A percentile compares a stretch with the other conserved stretches of the same genome.
Conservation (phyloP, 2,113 vertebrate species). For the Lethenteron camtschaticum region DNA sequence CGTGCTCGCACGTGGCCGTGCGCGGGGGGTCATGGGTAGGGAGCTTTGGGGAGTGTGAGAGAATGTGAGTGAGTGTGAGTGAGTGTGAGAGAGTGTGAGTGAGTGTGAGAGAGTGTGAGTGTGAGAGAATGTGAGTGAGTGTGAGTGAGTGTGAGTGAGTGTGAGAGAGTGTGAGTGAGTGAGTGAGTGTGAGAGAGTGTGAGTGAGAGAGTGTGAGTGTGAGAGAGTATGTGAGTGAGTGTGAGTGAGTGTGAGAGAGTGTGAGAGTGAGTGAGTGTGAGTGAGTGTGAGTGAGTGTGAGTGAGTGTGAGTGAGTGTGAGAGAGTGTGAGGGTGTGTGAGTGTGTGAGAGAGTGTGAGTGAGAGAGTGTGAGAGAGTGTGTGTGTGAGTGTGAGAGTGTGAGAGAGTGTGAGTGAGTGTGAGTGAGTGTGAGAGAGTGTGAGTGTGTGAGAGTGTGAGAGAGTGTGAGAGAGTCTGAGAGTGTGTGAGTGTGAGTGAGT, state of each 20-base stretch:
- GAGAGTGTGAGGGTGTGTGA: no score
- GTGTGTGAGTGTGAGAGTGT: no score
- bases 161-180: no score
- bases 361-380: no score
- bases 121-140: neutral
- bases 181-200: no score
- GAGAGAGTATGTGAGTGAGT: neutral
- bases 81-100: no score
- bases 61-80: neutral
- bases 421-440: constrained; percentile 1
- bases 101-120: neutral
- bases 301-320: no score
- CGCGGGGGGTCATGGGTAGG: no score
- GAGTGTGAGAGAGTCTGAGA: neutral
- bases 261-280: neutral
- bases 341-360: no score
- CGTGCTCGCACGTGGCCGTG: no score
- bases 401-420: neutral
- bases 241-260: neutral
- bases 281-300: neutral
- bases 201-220: no score
- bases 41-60: no score
- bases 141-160: neutral
- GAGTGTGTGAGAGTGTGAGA: neutral
- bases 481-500: neutral